Percentiles rank a stretch among this genome's conserved stretches.
Conservation (phyloP, 2,797 vertebrate species). For the Psittacula derbiana region DNA sequence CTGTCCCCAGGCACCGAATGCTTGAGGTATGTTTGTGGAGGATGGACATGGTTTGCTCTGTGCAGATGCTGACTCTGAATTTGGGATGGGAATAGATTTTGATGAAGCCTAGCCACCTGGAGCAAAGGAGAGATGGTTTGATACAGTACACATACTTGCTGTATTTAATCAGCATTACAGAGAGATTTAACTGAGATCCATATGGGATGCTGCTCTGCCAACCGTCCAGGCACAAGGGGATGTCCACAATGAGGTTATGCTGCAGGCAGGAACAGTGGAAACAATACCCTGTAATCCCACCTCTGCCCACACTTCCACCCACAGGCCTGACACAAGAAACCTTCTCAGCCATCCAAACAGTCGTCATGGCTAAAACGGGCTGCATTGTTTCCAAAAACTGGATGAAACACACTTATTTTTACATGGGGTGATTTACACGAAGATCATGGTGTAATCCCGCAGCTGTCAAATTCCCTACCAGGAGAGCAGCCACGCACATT, state of each 20-base stretch:
- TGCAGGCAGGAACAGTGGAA: background rate
- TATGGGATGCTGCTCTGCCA: background rate
- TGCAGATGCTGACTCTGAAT: background rate
- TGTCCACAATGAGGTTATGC: background rate
- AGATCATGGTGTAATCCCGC: background rate
- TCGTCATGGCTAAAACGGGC: background rate
- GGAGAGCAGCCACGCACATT: background rate
- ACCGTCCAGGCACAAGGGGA: rapidly evolving
- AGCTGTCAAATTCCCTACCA: conserved; percentile 15
- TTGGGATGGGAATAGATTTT: background rate
- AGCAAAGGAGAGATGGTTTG: background rate
- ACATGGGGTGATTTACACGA: background rate
- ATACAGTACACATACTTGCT: background rate
- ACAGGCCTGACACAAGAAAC: background rate
- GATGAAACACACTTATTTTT: conserved; percentile 12
- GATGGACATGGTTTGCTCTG: background rate
- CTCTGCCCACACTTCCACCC: background rate
- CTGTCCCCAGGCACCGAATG: background rate
- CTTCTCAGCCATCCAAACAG: background rate
- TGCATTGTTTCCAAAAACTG: background rate
- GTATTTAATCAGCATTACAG: background rate
- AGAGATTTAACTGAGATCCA: background rate
- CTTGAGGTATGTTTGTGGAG: background rate
- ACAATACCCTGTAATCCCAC: background rate
- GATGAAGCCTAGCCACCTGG: background rate